Conservation (phyloP, 2,888 invertebrate species). For the Candidula unifasciata region DNA sequence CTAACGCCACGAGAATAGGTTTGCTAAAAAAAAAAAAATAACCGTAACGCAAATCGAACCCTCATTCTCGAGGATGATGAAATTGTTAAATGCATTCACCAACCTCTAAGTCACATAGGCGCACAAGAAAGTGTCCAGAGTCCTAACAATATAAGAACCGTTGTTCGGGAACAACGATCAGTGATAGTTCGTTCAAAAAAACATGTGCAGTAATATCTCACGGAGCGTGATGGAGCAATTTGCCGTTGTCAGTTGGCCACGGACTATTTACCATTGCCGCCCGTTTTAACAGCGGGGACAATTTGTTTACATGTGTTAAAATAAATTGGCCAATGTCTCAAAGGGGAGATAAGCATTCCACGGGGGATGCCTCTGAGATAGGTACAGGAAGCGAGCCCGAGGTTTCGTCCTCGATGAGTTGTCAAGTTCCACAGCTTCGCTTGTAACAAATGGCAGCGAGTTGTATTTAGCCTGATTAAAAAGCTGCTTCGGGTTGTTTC, state of each 20-base stretch:
- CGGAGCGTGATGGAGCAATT: slow-evolving; percentile 36
- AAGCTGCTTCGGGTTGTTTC: neutral
- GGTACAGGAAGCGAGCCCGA: no score
- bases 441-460: neutral
- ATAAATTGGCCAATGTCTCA: slow-evolving; percentile 54
- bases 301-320: slow-evolving; percentile 55
- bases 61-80: no score
- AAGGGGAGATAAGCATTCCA: slow-evolving; percentile 49
- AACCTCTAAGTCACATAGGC: no score
- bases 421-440: slow-evolving; percentile 14
- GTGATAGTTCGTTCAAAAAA: neutral
- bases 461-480: slow-evolving; percentile 26
- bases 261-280: slow-evolving; percentile 46
- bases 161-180: neutral
- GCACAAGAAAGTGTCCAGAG: no score
- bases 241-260: slow-evolving; percentile 42
- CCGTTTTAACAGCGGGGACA: slow-evolving; percentile 42
- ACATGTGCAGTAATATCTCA: slow-evolving; percentile 39
- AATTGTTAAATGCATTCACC: no score
- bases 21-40: no score
- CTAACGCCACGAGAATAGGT: no score
- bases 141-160: neutral
- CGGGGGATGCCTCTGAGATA: neutral
- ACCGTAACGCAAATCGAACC: no score
- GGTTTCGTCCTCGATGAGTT: neutral